phyloP scores from a whole-genome alignment of 30 jellyfish, hydroid and myxozoan genomes.

The Catostylus mosaicus region DNA sequence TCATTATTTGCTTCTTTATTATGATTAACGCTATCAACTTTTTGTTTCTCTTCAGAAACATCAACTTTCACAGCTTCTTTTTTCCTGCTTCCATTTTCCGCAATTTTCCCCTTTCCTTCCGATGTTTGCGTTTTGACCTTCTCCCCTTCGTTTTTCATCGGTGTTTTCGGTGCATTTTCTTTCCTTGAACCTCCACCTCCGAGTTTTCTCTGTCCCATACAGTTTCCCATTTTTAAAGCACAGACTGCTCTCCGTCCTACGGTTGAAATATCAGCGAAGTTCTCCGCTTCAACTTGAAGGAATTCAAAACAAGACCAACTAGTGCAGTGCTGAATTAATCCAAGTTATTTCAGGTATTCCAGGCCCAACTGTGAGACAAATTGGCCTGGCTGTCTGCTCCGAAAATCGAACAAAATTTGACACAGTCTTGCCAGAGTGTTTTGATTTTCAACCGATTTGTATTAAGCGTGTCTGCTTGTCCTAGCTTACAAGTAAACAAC shows the following conservation, averaged over 20 bases:
- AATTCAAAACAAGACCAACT: background rate
- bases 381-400: constrained; percentile 5
- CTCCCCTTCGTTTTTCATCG: constrained; percentile 5
- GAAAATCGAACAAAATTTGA: background rate
- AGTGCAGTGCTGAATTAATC: background rate
- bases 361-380: background rate
- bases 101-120: background rate
- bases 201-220: constrained; percentile 33
- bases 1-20: background rate
- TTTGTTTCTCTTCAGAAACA: background rate
- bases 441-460: constrained; percentile 3
- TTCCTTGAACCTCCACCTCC: background rate
- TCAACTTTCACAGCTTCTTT: background rate
- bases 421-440: background rate
- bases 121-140: background rate
- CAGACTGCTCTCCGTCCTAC: background rate
- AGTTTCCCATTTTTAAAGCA: constrained; percentile 41
- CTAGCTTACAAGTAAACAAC: constrained; percentile 9
- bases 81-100: background rate
- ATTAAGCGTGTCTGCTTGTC: background rate
- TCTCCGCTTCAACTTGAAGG: background rate
- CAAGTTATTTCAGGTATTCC: background rate
- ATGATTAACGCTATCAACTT: background rate
- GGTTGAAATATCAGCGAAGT: background rate
- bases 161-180: constrained; percentile 48